Evolutionary conservation across 2,797 vertebrate genomes (phyloP).

Genomic region (Hippopotamyrus pictus): DNA sequence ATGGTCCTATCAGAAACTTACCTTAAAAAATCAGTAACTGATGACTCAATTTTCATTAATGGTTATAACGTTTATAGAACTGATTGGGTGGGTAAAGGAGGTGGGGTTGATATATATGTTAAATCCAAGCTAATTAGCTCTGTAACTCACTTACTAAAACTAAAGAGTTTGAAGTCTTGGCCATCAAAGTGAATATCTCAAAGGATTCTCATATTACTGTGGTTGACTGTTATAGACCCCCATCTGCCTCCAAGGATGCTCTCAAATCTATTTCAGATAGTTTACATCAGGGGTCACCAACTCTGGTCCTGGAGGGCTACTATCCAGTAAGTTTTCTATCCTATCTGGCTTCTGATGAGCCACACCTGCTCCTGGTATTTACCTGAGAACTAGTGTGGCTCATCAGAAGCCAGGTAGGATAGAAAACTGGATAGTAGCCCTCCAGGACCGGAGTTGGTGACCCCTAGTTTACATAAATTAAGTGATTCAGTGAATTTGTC

Average conservation of each 20-base stretch:
- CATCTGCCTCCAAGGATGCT: not conserved
- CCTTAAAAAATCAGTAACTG: constrained; percentile 4
- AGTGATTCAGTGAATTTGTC: too few species aligned
- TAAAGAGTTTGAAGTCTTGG: not conserved
- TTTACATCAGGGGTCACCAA: not conserved
- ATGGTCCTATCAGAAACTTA: not conserved
- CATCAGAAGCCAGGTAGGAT: too few species aligned
- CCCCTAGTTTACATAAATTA: too few species aligned
- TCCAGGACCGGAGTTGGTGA: too few species aligned
- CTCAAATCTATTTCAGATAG: not conserved
- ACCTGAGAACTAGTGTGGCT: too few species aligned
- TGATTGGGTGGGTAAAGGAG: not conserved
- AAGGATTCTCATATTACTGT: not conserved
- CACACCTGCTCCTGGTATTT: too few species aligned
- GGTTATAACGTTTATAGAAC: not conserved
- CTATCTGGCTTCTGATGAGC: too few species aligned
- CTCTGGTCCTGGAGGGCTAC: too few species aligned
- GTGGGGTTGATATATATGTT: not conserved
- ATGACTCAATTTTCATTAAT: not conserved
- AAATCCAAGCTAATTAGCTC: not conserved
- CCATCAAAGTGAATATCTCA: not conserved
- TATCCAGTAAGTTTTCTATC: too few species aligned
- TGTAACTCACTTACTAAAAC: not conserved
- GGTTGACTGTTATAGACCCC: not conserved
- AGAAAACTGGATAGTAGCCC: too few species aligned